Conservation (phyloP, 2,797 vertebrate species). For the Cossypha heuglini region DNA sequence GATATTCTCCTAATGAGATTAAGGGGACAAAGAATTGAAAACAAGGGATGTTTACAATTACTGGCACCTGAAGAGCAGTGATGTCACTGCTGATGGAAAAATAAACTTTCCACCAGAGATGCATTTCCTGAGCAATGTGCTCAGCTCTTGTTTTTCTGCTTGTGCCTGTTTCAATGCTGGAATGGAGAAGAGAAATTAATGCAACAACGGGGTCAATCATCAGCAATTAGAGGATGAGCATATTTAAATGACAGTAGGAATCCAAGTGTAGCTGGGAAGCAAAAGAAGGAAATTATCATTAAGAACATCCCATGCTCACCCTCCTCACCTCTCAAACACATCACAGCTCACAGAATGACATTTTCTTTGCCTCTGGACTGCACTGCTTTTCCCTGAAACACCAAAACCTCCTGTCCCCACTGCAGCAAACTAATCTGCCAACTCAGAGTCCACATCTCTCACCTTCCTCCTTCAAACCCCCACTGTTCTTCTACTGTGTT, state of each 20-base stretch:
- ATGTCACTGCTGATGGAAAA: slow-evolving; percentile 22
- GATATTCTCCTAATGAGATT: slow-evolving; percentile 88
- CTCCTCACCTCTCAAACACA: not conserved
- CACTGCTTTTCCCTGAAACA: not conserved
- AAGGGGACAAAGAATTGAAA: slow-evolving; percentile 71
- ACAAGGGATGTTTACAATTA: slow-evolving; percentile 70
- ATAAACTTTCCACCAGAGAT: slow-evolving; percentile 16
- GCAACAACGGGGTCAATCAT: slow-evolving; percentile 23
- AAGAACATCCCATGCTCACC: not conserved
- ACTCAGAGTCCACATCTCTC: not conserved
- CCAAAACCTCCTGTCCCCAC: not conserved
- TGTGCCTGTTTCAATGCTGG: not conserved
- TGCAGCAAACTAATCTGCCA: not conserved
- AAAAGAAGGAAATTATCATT: not conserved
- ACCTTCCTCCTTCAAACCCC: not conserved
- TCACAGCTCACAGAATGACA: not conserved
- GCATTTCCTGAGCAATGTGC: not conserved
- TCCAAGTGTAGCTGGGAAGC: not conserved
- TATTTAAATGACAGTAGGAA: not conserved
- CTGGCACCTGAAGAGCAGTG: slow-evolving; percentile 53
- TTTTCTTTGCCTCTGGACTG: not conserved
- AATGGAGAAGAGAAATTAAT: slow-evolving; percentile 8
- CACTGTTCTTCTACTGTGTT: not conserved
- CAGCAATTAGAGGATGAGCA: slow-evolving; percentile 12
- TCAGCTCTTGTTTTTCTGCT: not conserved